These are phyloP conservation scores for Ophioderma brevispina DNA, from an alignment of 35 echinoderm and acorn worm genomes.

Conservation along the genomic window DNA sequence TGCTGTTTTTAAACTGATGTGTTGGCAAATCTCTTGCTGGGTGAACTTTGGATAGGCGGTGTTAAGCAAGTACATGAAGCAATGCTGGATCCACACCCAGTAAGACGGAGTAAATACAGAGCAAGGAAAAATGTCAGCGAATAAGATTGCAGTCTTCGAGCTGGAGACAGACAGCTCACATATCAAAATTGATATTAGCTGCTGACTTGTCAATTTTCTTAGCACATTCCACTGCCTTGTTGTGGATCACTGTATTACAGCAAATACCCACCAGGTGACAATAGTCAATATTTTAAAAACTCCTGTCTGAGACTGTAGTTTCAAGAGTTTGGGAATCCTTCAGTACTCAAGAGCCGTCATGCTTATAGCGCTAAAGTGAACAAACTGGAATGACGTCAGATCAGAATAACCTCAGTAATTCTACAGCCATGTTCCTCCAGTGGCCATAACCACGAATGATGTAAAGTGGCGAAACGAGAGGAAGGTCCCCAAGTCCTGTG, in stretches of 20 bases:
- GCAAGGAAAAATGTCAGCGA: not conserved
- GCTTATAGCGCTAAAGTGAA: not conserved
- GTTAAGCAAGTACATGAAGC: not conserved
- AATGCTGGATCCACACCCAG: not conserved
- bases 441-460: not conserved
- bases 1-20: not conserved
- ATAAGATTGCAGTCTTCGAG: not conserved
- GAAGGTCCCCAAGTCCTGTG: not conserved
- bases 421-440: not conserved
- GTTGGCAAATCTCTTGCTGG: not conserved
- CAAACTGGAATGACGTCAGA: not conserved
- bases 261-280: not conserved
- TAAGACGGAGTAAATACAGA: not conserved
- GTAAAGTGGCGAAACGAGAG: not conserved
- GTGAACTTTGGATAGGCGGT: not conserved
- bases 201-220: not conserved
- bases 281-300: not conserved
- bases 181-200: not conserved
- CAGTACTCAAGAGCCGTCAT: not conserved
- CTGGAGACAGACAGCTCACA: not conserved
- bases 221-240: not conserved
- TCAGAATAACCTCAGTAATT: not conserved
- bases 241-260: not conserved
- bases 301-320: not conserved
- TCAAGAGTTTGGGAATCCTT: not conserved